phyloP scores from a whole-genome alignment of 2,888 invertebrate genomes.

The Argyresthia albistria region DNA sequence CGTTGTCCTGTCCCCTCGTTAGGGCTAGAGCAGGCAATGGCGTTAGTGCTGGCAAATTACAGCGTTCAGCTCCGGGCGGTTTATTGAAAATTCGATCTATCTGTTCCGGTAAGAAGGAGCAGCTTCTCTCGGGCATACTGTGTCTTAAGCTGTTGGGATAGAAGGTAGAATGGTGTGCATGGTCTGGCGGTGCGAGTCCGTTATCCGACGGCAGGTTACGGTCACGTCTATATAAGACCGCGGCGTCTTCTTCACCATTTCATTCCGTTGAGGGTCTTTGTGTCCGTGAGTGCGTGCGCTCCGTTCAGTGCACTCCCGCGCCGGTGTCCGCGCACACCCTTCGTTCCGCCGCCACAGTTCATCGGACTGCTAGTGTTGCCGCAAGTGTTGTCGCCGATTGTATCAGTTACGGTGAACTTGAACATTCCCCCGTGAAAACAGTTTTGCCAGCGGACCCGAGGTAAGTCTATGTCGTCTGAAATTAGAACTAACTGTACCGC shows the following conservation, averaged over 20 bases:
- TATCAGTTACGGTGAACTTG: conserved; percentile 18
- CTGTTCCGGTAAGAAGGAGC: conserved; percentile 46
- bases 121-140: conserved; percentile 21
- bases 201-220: conserved; percentile 72
- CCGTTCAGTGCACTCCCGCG: conserved; percentile 25
- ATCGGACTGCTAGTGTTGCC: neutral
- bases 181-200: conserved; percentile 44
- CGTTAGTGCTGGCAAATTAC: conserved; percentile 55
- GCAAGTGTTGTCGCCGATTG: conserved; percentile 2
- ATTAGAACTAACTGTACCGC: conserved; percentile 2
- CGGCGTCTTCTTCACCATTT: conserved; percentile 69
- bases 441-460: neutral
- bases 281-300: conserved; percentile 29
- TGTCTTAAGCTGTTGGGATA: conserved; percentile 27
- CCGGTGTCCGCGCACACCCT: conserved; percentile 30
- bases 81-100: conserved; percentile 68
- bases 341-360: conserved; percentile 6
- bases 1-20: conserved; percentile 47
- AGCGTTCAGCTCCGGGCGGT: conserved; percentile 57
- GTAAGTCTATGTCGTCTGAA: conserved; percentile 2
- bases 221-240: conserved; percentile 70
- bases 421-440: conserved; percentile 40
- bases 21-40: conserved; percentile 23
- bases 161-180: conserved; percentile 39
- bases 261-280: conserved; percentile 62